These are phyloP conservation scores for Parauchenoglanis ngamensis DNA, from an alignment of 2,797 vertebrate genomes.

Conservation along the genomic window DNA sequence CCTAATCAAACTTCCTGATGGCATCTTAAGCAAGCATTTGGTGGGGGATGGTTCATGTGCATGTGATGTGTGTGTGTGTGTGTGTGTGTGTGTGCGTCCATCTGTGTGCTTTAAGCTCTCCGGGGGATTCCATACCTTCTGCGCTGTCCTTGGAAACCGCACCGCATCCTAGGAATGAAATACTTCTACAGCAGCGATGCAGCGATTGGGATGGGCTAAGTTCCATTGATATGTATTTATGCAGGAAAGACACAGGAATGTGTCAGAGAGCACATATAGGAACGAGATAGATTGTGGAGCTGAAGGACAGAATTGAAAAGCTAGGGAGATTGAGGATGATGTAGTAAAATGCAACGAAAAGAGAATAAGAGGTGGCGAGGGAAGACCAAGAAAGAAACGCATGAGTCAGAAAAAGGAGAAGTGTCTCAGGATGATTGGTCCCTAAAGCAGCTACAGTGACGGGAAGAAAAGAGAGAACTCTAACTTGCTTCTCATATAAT, in stretches of 20 bases:
- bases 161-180: conserved; percentile 11
- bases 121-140: conserved; percentile 33
- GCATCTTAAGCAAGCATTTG: conserved; percentile 28
- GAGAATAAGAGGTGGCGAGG: neutral
- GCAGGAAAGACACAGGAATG: conserved; percentile 35
- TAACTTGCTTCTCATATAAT: conserved; percentile 41
- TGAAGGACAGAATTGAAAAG: conserved; percentile 32
- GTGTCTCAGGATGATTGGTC: conserved; percentile 65
- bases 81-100: conserved; percentile 27
- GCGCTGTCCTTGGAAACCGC: conserved; percentile 28
- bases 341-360: conserved; percentile 38
- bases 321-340: conserved; percentile 33
- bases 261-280: conserved; percentile 36
- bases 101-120: conserved; percentile 41
- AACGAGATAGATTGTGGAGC: conserved; percentile 45
- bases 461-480: conserved; percentile 24
- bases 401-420: neutral
- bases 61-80: conserved; percentile 27
- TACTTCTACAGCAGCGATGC: conserved; percentile 10
- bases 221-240: conserved; percentile 41
- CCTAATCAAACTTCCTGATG: conserved; percentile 44
- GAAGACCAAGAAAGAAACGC: conserved; percentile 13
- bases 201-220: conserved; percentile 19
- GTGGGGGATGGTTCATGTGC: conserved; percentile 20
- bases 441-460: conserved; percentile 69